A percentile compares a stretch with the other conserved stretches of the same genome.
Conservation (phyloP, 2,113 vertebrate genomes). For the Emydura subglobosa region DNA sequence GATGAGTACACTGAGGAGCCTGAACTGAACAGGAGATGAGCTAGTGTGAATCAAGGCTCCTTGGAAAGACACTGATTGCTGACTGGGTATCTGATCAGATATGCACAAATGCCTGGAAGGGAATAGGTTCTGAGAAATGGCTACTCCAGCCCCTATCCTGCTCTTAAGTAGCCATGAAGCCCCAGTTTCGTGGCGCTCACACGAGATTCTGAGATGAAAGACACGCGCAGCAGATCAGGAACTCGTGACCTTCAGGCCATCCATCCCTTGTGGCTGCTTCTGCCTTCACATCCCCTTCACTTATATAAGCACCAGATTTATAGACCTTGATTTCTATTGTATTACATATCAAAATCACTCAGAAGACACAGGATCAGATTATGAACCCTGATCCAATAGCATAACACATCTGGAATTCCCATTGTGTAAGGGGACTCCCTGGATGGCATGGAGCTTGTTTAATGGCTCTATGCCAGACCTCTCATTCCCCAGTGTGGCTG, state of each 20-base stretch:
- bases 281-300: not conserved
- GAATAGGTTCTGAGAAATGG: conserved; percentile 29
- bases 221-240: not conserved
- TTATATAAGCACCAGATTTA: accelerated
- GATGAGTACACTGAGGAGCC: too few relatives aligned
- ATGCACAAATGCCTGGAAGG: not conserved
- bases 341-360: not conserved
- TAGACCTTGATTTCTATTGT: not conserved
- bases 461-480: conserved; percentile 30
- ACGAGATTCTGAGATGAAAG: not conserved
- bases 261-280: not conserved
- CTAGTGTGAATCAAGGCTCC: not conserved
- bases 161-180: not conserved
- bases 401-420: conserved; percentile 58
- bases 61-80: not conserved
- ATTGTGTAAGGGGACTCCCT: conserved; percentile 34
- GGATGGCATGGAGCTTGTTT: conserved; percentile 39
- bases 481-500: not conserved
- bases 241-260: conserved; percentile 11
- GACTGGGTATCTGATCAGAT: not conserved
- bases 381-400: conserved; percentile 31
- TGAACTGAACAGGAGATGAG: not conserved
- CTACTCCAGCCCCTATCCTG: not conserved
- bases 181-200: not conserved
- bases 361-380: conserved; percentile 33